Evolutionary conservation across 2,113 vertebrate species (phyloP).

Genomic region (Gadus chalcogrammus): DNA sequence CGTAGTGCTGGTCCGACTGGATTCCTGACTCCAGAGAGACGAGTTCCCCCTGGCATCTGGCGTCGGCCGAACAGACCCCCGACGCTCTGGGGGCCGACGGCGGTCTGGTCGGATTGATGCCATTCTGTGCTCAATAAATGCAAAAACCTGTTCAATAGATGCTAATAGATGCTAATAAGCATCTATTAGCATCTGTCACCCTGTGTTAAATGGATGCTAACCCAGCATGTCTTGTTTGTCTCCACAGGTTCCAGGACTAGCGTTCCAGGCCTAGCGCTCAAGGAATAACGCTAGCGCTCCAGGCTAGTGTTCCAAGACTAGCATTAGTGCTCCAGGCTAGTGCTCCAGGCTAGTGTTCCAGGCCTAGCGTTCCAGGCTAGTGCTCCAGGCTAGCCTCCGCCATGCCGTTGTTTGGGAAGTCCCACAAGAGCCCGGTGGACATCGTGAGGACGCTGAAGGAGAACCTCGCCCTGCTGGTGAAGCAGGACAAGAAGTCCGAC

Average conservation of each 20-base stretch:
- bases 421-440: slow-evolving; percentile 93
- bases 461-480: slow-evolving; percentile 89
- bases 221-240: not conserved
- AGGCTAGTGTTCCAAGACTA: slow-evolving; percentile 28
- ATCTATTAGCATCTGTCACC: too few relatives aligned
- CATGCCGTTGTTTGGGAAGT: slow-evolving; percentile 97
- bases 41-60: too few relatives aligned
- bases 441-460: slow-evolving; percentile 92
- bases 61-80: too few relatives aligned
- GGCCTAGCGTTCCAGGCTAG: slow-evolving; percentile 18
- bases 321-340: not conserved
- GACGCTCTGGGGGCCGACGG: too few relatives aligned
- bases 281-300: too few relatives aligned
- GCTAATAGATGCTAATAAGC: too few relatives aligned
- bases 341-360: slow-evolving; percentile 10
- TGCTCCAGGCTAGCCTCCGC: slow-evolving; percentile 33
- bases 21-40: too few relatives aligned
- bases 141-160: too few relatives aligned
- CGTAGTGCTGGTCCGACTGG: too few relatives aligned
- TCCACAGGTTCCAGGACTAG: slow-evolving; percentile 44
- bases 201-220: not conserved
- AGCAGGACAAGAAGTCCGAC: slow-evolving; percentile 95
- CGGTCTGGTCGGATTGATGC: too few relatives aligned
- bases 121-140: too few relatives aligned
- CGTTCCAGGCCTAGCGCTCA: not conserved